Evolutionary conservation across 2,888 invertebrate species (phyloP).

Genomic region (Heliconius sara): DNA sequence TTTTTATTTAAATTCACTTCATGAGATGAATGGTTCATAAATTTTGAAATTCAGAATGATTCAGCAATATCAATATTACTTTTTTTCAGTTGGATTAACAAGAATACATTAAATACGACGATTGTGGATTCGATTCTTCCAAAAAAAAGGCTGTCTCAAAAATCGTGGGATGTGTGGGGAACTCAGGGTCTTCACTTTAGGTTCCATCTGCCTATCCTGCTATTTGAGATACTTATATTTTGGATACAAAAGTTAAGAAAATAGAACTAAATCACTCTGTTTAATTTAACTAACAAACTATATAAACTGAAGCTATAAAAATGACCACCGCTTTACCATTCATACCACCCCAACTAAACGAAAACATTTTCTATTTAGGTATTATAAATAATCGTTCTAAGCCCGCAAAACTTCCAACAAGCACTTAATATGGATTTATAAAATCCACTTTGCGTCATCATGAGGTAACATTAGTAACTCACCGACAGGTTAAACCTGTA

Average conservation of each 20-base stretch:
- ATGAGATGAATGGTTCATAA: neutral
- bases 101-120: too few relatives aligned
- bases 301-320: too few relatives aligned
- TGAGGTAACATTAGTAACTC: slow-evolving; percentile 4
- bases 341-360: neutral
- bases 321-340: neutral
- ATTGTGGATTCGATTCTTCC: too few relatives aligned
- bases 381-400: neutral
- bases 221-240: too few relatives aligned
- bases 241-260: too few relatives aligned
- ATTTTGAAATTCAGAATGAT: neutral
- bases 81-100: neutral
- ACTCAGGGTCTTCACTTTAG: too few relatives aligned
- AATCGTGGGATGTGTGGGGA: too few relatives aligned
- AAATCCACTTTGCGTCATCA: slow-evolving; percentile 18
- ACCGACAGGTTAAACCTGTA: slow-evolving; percentile 13
- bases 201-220: too few relatives aligned
- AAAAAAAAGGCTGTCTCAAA: too few relatives aligned
- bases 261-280: too few relatives aligned
- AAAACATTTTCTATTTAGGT: neutral
- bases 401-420: slow-evolving; percentile 14
- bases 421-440: slow-evolving; percentile 22
- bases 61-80: neutral
- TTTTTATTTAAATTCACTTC: too few relatives aligned
- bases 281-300: too few relatives aligned